phyloP scores from a whole-genome alignment of 2,888 invertebrate species.

The Drosophila mimetica region DNA sequence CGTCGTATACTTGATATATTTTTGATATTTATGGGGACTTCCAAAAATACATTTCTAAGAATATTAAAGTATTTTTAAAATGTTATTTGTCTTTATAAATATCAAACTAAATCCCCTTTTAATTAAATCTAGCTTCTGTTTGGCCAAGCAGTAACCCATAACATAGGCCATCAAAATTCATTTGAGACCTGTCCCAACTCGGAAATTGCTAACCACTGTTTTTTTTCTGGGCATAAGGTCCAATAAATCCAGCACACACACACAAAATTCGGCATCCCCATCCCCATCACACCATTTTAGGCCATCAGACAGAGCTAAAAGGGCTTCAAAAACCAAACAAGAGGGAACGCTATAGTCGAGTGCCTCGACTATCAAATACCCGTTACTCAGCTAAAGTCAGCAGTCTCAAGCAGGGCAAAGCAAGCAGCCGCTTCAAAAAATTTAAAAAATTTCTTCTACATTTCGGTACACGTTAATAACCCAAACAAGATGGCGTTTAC shows the following conservation, averaged over 20 bases:
- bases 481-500: no score
- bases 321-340: conserved; percentile 64
- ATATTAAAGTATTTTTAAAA: not conserved
- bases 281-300: conserved; percentile 8
- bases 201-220: conserved; percentile 18
- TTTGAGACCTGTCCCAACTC: conserved; percentile 57
- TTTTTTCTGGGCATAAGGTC: conserved; percentile 30
- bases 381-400: no score
- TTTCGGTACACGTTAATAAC: no score
- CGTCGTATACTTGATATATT: not conserved
- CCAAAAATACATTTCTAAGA: no score
- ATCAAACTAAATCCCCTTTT: not conserved
- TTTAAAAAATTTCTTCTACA: no score
- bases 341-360: no score
- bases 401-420: no score
- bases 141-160: not conserved
- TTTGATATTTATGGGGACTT: no score
- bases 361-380: no score
- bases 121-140: not conserved
- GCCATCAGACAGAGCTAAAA: conserved; percentile 57
- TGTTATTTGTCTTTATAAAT: not conserved
- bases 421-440: no score
- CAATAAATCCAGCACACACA: conserved; percentile 59
- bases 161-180: conserved; percentile 16
- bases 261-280: not conserved